These are phyloP conservation scores for Tetranychus cinnabarinus DNA, from an alignment of 1,140 invertebrate species.

Conservation along the genomic window DNA sequence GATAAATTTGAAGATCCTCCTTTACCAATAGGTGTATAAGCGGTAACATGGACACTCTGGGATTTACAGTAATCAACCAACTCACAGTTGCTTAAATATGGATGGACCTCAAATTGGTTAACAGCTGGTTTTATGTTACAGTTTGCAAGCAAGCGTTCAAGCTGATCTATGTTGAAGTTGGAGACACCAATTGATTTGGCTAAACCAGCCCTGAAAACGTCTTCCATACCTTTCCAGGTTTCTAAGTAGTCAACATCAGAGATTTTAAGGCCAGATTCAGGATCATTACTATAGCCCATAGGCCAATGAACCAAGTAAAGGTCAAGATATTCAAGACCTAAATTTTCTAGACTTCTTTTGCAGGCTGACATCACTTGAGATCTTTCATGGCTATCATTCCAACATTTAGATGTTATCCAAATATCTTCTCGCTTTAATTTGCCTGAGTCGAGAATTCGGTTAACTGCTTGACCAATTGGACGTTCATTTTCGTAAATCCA, in stretches of 20 bases:
- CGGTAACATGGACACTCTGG: conserved; percentile 20
- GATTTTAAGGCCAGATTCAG: neutral
- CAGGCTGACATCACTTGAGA: neutral
- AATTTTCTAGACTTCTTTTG: conserved; percentile 23
- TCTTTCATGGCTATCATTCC: no score
- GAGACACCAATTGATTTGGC: conserved; percentile 56
- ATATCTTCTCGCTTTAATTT: no score
- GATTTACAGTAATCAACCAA: conserved; percentile 22
- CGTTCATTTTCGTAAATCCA: conserved; percentile 54
- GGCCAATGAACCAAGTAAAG: conserved; percentile 65
- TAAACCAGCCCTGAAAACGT: conserved; percentile 37
- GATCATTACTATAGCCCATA: neutral
- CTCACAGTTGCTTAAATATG: conserved; percentile 24
- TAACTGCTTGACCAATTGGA: conserved; percentile 20
- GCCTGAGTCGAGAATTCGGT: neutral
- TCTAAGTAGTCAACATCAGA: conserved; percentile 1
- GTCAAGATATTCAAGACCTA: conserved; percentile 53
- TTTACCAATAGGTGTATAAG: conserved; percentile 24
- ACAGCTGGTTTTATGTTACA: conserved; percentile 37
- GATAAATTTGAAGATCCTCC: conserved; percentile 20
- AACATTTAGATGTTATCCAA: no score
- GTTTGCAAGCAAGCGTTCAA: conserved; percentile 39
- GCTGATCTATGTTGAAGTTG: conserved; percentile 66
- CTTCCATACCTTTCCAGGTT: neutral
- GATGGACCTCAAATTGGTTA: conserved; percentile 36